Conservation (phyloP, 2,888 invertebrate genomes). For the Scaptomyza reducta region DNA sequence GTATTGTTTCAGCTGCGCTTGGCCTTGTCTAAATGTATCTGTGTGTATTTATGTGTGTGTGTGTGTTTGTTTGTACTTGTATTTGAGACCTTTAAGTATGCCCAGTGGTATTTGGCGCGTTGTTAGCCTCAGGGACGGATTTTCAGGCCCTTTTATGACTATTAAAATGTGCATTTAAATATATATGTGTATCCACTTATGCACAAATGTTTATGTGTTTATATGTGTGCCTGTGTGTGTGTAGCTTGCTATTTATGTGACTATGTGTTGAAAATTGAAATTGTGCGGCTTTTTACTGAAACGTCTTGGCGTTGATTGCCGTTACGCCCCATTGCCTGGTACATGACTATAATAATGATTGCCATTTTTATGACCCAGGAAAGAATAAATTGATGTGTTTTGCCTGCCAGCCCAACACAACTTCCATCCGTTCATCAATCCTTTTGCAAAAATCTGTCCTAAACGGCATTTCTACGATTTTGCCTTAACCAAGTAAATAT, state of each 20-base stretch:
- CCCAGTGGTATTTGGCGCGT: slow-evolving; percentile 68
- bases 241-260: slow-evolving; percentile 31
- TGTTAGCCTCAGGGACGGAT: slow-evolving; percentile 52
- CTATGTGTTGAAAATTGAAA: slow-evolving; percentile 70
- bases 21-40: slow-evolving; percentile 62
- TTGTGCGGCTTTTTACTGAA: slow-evolving; percentile 72
- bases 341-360: slow-evolving; percentile 78
- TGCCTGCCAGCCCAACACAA: slow-evolving; percentile 23
- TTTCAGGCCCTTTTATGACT: slow-evolving; percentile 66
- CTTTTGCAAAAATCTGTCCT: slow-evolving; percentile 17
- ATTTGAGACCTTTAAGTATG: slow-evolving; percentile 63
- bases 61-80: slow-evolving; percentile 25
- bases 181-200: slow-evolving; percentile 29
- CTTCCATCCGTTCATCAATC: slow-evolving; percentile 33
- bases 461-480: background rate
- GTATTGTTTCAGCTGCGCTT: slow-evolving; percentile 69
- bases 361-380: slow-evolving; percentile 65
- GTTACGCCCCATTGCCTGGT: slow-evolving; percentile 79
- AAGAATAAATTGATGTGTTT: slow-evolving; percentile 59
- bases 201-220: no score
- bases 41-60: background rate
- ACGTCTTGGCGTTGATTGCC: slow-evolving; percentile 74
- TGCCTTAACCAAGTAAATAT: background rate
- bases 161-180: slow-evolving; percentile 79
- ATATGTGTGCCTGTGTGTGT: slow-evolving; percentile 18